Conservation (phyloP, 2,888 invertebrate species). For the Orthonevra nobilis region DNA sequence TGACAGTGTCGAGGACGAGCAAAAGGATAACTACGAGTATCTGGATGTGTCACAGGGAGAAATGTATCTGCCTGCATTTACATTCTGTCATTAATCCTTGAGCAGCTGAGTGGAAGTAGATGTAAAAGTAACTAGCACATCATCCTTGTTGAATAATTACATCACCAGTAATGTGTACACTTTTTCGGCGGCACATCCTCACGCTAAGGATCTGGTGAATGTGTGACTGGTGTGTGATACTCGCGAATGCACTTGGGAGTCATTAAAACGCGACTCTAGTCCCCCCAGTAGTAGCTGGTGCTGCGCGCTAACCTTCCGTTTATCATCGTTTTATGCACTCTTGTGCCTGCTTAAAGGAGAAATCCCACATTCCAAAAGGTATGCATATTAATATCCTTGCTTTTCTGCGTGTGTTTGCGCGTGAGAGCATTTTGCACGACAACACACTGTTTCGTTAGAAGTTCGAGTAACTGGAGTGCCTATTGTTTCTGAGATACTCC, state of each 20-base stretch:
- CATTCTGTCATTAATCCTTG: conserved; percentile 68
- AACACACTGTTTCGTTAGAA: background rate
- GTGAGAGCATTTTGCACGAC: conserved; percentile 21
- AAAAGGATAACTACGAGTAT: background rate
- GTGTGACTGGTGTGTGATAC: conserved; percentile 37
- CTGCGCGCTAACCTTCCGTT: conserved; percentile 44
- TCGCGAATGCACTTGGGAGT: conserved; percentile 53
- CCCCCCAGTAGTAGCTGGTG: too few species aligned
- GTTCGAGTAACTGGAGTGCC: conserved; percentile 28
- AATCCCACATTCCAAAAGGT: conserved; percentile 19
- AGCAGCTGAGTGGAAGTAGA: conserved; percentile 49
- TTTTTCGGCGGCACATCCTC: background rate
- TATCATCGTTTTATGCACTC: conserved; percentile 52
- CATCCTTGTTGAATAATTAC: conserved; percentile 52
- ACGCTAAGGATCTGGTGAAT: conserved; percentile 26
- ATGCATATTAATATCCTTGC: conserved; percentile 26
- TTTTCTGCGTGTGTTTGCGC: conserved; percentile 25
- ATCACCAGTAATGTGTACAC: conserved; percentile 2
- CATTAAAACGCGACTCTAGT: conserved; percentile 62
- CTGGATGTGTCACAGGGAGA: too few species aligned
- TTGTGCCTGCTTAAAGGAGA: background rate
- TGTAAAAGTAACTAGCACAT: conserved; percentile 39
- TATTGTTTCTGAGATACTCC: conserved; percentile 50
- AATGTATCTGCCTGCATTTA: conserved; percentile 51
- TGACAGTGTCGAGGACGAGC: conserved; percentile 1